A percentile compares a stretch with the other conserved stretches of the same genome.
phyloP scores from a whole-genome alignment of 2,113 vertebrate genomes.

The Lampris incognitus region DNA sequence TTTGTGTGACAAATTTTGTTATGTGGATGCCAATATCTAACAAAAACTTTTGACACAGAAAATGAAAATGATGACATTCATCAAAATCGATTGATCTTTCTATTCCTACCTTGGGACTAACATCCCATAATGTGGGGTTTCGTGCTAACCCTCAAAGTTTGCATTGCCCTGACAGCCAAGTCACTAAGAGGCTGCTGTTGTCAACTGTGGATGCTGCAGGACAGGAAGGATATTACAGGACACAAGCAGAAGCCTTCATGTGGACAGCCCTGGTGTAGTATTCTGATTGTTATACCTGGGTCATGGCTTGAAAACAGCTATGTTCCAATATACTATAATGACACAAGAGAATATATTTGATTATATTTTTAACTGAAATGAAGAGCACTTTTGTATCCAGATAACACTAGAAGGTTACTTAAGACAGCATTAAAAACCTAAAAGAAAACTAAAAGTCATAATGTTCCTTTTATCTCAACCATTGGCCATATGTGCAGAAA shows the following conservation, averaged over 20 bases:
- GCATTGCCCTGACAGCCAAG: conserved; percentile 38
- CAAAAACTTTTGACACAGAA: conserved; percentile 3
- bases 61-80: conserved; percentile 19
- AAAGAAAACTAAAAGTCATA: neutral
- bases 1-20: conserved; percentile 21
- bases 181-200: conserved; percentile 26
- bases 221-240: conserved; percentile 22
- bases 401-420: neutral
- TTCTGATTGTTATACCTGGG: conserved; percentile 19
- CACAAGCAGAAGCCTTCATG: conserved; percentile 24
- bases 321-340: conserved; percentile 34
- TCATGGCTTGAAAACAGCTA: conserved; percentile 5
- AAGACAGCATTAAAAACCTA: neutral
- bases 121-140: conserved; percentile 12
- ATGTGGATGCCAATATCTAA: conserved; percentile 24
- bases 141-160: conserved; percentile 29
- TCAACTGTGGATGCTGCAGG: conserved; percentile 39
- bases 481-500: neutral
- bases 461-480: neutral
- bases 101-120: conserved; percentile 17
- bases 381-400: neutral
- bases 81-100: conserved; percentile 21
- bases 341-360: neutral
- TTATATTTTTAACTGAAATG: too few species aligned
- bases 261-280: conserved; percentile 35